These are phyloP conservation scores for Danio albolineatus DNA, from an alignment of 2,797 vertebrate genomes.

Conservation along the genomic window DNA sequence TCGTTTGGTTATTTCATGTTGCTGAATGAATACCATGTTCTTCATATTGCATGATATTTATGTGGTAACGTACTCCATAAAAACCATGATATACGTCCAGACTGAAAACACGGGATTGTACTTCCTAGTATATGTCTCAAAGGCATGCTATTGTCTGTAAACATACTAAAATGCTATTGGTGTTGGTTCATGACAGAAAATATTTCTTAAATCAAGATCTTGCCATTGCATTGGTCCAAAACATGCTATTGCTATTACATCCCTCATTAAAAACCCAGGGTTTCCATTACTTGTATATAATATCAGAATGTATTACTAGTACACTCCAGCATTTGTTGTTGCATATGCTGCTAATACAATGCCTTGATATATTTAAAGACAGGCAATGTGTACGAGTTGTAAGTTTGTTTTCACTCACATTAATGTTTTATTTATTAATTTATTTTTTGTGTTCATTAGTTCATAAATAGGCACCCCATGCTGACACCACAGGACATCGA, in stretches of 20 bases:
- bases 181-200: neutral
- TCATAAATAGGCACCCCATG: conserved; percentile 55
- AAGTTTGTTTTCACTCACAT: neutral
- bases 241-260: neutral
- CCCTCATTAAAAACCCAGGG: neutral
- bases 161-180: neutral
- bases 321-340: neutral
- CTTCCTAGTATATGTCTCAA: neutral
- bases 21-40: neutral
- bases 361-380: neutral
- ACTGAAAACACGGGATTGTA: neutral
- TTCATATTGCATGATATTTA: neutral
- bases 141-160: neutral
- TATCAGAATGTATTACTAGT: neutral
- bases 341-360: neutral
- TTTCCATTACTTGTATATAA: neutral
- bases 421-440: neutral
- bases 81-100: neutral
- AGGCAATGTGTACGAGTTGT: too few relatives aligned
- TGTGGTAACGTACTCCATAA: neutral
- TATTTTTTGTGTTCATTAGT: neutral
- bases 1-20: neutral
- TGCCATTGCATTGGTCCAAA: neutral
- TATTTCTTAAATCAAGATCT: neutral
- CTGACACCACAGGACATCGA: conserved; percentile 51